A percentile compares a stretch with the other conserved stretches of the same genome.
Evolutionary conservation across 2,113 vertebrate genomes (phyloP).

Genomic region (Varanus komodoensis): DNA sequence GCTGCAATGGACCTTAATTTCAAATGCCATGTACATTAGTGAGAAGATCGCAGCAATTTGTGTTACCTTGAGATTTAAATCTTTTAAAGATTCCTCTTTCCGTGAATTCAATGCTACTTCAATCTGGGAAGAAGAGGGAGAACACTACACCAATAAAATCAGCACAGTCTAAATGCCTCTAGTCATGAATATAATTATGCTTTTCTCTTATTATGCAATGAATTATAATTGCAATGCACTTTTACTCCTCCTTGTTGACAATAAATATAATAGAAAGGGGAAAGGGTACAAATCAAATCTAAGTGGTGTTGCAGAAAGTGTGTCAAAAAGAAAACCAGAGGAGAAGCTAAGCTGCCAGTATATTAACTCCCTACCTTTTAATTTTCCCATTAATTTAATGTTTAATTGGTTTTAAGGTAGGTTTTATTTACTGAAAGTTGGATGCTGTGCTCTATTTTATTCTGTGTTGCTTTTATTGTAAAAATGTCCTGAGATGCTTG

Average conservation of each 20-base stretch:
- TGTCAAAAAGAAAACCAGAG: neutral
- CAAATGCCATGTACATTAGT: neutral
- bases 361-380: neutral
- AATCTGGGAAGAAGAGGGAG: neutral
- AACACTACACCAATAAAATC: slow-evolving; percentile 3
- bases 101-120: neutral
- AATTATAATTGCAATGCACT: neutral
- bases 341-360: neutral
- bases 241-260: neutral
- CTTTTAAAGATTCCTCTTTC: neutral
- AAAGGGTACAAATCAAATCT: slow-evolving; percentile 11
- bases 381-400: too few species aligned
- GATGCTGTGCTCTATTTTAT: too few species aligned
- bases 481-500: too few species aligned
- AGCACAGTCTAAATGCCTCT: neutral
- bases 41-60: slow-evolving; percentile 19
- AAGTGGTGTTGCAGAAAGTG: neutral
- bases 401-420: too few species aligned
- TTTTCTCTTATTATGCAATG: slow-evolving; percentile 5
- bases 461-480: too few species aligned
- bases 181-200: neutral
- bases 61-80: neutral
- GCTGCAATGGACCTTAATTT: neutral
- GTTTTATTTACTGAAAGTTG: too few species aligned
- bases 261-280: slow-evolving; percentile 4